phyloP scores from a whole-genome alignment of 2,113 vertebrate genomes.

The Strix aluco region DNA sequence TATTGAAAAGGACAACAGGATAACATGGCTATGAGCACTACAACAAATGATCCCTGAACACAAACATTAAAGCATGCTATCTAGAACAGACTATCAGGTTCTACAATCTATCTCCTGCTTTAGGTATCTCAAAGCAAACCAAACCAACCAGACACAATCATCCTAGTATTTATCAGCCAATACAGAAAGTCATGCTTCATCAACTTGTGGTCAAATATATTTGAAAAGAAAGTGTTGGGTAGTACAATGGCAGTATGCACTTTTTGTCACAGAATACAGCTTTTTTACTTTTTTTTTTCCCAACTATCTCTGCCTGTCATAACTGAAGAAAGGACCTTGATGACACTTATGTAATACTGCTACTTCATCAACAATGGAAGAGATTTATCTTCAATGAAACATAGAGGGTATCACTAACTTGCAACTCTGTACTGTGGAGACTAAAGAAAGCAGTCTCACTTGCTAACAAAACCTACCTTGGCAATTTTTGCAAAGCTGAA shows the following conservation, averaged over 20 bases:
- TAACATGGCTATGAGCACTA: not conserved
- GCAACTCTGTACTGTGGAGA: not conserved
- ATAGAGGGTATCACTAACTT: not conserved
- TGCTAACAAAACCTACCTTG: not conserved
- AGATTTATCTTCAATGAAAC: not conserved
- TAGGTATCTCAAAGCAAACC: not conserved
- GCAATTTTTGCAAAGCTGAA: not conserved
- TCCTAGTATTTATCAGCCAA: not conserved
- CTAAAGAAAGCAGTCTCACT: not conserved
- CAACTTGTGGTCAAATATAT: not conserved
- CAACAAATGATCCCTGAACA: not conserved
- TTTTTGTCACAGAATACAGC: not conserved
- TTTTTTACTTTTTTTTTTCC: not conserved
- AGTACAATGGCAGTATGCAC: fast-evolving
- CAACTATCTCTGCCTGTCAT: not conserved
- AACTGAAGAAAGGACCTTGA: not conserved
- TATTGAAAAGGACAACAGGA: not conserved
- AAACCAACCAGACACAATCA: not conserved
- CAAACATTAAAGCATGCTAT: not conserved
- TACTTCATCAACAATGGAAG: not conserved
- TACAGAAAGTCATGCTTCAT: not conserved
- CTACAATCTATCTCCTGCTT: not conserved
- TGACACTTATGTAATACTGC: not conserved
- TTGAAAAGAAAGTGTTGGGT: not conserved
- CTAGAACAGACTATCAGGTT: not conserved